A percentile compares a stretch with the other conserved stretches of the same genome.
Evolutionary conservation across 1,140 invertebrate species (phyloP).

Genomic region (Heterodera schachtii): DNA sequence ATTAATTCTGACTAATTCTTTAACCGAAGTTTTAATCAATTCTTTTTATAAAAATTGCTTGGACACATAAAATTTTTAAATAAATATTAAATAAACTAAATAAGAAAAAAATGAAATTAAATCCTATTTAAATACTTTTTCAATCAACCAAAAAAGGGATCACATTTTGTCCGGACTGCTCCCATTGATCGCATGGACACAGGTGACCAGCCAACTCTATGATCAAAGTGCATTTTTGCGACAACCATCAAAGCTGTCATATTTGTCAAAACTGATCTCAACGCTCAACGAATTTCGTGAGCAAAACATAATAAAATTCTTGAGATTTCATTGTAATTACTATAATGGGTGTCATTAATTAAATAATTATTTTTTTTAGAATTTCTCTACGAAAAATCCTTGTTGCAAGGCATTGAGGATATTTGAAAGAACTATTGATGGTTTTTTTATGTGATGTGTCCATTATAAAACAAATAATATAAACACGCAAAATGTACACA

Average conservation of each 20-base stretch:
- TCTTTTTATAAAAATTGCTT: too few relatives aligned
- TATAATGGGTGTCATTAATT: too few relatives aligned
- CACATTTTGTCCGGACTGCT: conserved; percentile 86
- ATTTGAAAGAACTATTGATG: not conserved
- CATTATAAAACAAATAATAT: too few relatives aligned
- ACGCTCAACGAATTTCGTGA: conserved; percentile 82
- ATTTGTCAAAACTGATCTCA: conserved; percentile 86
- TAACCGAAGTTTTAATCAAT: too few relatives aligned
- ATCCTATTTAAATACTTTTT: not conserved
- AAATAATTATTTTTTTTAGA: not conserved
- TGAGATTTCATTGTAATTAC: not conserved
- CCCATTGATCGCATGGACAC: conserved; percentile 80
- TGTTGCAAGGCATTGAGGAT: conserved; percentile 1
- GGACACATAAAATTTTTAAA: too few relatives aligned
- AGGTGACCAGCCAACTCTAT: conserved; percentile 87
- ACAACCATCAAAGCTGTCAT: conserved; percentile 80
- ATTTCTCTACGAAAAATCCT: conserved; percentile 13
- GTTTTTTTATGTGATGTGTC: too few relatives aligned
- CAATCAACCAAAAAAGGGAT: conserved; percentile 74
- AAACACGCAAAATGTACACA: too few relatives aligned
- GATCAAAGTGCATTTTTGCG: conserved; percentile 91
- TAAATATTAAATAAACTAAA: not conserved
- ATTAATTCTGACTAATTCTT: too few relatives aligned
- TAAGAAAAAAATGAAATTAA: conserved; percentile 9
- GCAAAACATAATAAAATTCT: not conserved